A percentile compares a stretch with the other conserved stretches of the same genome.
Conservation (phyloP, 2,888 invertebrate genomes). For the Stenotaenia linearis region DNA sequence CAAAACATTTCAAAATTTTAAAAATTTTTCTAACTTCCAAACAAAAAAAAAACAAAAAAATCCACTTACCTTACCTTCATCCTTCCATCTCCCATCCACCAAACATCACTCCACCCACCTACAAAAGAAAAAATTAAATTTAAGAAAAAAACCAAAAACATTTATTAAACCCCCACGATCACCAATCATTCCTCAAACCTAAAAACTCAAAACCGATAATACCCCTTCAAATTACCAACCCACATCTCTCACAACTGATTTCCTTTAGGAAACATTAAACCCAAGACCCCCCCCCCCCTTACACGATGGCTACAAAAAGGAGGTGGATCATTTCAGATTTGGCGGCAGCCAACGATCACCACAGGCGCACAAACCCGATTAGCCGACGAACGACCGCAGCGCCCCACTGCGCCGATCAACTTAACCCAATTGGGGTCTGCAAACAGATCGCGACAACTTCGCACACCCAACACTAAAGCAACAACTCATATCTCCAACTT, state of each 20-base stretch:
- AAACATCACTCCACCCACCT: too few species aligned
- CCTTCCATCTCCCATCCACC: too few species aligned
- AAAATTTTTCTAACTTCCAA: too few species aligned
- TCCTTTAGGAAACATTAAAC: conserved; percentile 17
- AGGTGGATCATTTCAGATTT: conserved; percentile 20
- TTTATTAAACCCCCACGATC: neutral
- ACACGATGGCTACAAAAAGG: conserved; percentile 1
- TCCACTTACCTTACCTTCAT: too few species aligned
- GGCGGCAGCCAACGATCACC: conserved; percentile 26
- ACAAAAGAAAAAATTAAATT: too few species aligned
- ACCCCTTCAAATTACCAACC: neutral
- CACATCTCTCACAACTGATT: neutral
- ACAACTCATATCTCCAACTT: neutral
- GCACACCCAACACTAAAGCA: conserved; percentile 17
- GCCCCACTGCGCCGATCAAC: conserved; percentile 26
- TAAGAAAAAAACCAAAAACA: too few species aligned
- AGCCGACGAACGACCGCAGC: conserved; percentile 26
- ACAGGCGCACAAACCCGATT: conserved; percentile 19
- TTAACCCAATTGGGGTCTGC: conserved; percentile 17
- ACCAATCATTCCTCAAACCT: neutral
- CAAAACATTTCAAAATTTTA: too few species aligned
- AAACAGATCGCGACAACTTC: conserved; percentile 26
- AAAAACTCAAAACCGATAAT: neutral
- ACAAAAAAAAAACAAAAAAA: too few species aligned
- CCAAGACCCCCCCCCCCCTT: neutral